phyloP scores from a whole-genome alignment of 2,888 invertebrate genomes.

The Caenorhabditis virilis region DNA sequence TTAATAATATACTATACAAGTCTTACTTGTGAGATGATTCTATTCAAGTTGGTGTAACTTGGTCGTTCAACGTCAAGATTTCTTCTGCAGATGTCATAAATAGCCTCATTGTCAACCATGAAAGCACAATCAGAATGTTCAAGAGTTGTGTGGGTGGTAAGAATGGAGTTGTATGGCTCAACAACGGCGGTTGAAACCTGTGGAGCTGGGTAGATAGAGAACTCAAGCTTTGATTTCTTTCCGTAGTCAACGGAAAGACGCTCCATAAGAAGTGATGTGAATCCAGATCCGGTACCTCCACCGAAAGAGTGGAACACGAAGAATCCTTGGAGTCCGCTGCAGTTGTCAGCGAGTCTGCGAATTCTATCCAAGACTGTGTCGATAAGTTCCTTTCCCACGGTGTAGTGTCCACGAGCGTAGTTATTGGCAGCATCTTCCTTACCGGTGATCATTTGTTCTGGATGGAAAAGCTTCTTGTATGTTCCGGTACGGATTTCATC shows the following conservation, averaged over 20 bases:
- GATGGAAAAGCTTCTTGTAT: conserved; percentile 73
- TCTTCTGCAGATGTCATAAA: conserved; percentile 86
- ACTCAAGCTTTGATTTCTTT: conserved; percentile 85
- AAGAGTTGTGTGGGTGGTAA: conserved; percentile 85
- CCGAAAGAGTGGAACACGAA: conserved; percentile 77
- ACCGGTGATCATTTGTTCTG: conserved; percentile 90
- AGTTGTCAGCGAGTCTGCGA: conserved; percentile 75
- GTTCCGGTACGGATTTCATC: conserved; percentile 85
- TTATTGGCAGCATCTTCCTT: conserved; percentile 97
- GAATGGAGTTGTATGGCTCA: conserved; percentile 92
- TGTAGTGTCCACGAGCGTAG: conserved; percentile 95
- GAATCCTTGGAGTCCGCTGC: conserved; percentile 74
- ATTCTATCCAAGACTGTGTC: conserved; percentile 75
- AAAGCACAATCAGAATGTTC: conserved; percentile 73
- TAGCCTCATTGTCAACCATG: conserved; percentile 75
- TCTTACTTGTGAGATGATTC: conserved; percentile 83
- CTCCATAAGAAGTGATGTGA: conserved; percentile 85
- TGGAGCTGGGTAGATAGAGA: conserved; percentile 86
- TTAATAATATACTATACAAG: not conserved
- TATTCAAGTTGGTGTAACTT: conserved; percentile 85
- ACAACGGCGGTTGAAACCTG: conserved; percentile 74
- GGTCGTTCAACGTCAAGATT: conserved; percentile 77
- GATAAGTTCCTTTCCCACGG: conserved; percentile 75
- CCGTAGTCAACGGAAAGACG: conserved; percentile 82
- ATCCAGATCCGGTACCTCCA: conserved; percentile 81